Percentiles rank a stretch among this genome's conserved stretches.
phyloP scores from a whole-genome alignment of 2,113 vertebrate species.

The Muscicapa adusta region DNA sequence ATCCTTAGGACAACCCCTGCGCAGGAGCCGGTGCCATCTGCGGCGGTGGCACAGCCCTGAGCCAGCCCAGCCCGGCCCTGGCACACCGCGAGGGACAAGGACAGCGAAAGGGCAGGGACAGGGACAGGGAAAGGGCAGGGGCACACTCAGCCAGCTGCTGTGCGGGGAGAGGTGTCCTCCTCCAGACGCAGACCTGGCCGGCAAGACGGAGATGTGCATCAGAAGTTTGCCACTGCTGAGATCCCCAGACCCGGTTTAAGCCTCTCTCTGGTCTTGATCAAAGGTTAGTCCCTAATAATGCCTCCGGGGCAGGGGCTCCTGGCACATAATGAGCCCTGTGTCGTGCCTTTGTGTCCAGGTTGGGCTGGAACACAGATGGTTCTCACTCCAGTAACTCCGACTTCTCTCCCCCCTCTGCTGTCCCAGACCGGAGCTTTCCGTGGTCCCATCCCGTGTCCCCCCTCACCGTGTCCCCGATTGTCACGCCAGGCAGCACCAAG shows the following conservation, averaged over 20 bases:
- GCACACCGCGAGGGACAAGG: background rate
- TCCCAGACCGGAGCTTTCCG: constrained; percentile 23
- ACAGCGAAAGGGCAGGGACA: background rate
- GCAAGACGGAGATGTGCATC: background rate
- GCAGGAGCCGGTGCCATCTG: background rate
- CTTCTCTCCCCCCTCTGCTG: constrained; percentile 24
- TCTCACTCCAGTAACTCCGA: constrained; percentile 58
- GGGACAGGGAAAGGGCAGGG: background rate
- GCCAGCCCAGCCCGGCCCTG: background rate
- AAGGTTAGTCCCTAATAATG: constrained; percentile 56
- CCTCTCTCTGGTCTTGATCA: constrained; percentile 61
- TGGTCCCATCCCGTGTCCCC: background rate
- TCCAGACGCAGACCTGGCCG: background rate
- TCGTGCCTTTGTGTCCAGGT: constrained; percentile 57
- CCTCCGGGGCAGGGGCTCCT: constrained; percentile 25
- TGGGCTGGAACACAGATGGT: constrained; percentile 52
- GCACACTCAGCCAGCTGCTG: background rate
- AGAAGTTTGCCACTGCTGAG: constrained; percentile 34
- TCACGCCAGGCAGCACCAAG: background rate
- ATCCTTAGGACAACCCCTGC: background rate
- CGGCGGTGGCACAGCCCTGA: background rate
- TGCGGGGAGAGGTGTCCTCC: background rate
- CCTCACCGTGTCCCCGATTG: constrained; percentile 23
- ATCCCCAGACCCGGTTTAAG: constrained; percentile 35
- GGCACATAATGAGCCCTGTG: constrained; percentile 56